Evolutionary conservation across 2,113 vertebrate species (phyloP), one percentile per base, ranked within the genome.

Genomic region (Coptodon bakossiorum): DNA sequence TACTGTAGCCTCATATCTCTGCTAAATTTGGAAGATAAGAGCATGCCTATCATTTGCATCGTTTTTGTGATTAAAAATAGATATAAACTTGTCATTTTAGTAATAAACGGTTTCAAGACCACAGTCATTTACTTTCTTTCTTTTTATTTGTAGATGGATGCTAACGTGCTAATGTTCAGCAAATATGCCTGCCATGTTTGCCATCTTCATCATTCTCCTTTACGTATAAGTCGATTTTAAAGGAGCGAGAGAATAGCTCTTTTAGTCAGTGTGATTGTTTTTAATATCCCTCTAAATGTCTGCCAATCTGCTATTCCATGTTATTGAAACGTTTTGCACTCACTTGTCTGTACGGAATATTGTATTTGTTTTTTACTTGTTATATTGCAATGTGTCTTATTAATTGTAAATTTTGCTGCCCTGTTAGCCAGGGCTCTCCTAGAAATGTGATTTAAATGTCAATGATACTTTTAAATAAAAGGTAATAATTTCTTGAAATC

Each of bases 271-370:
- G 34, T 36, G 34, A 36, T 7, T 36, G 34, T 36, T 36, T 36
- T 36, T 36, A 36, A 36, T 36, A 36, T 36, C 34, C 34, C 34
- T 36, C 34, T 36, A 36, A 36, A 36, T 36, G 4, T 66, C 61
- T 36, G 17, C 61, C 17, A 66, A 66, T 66, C 10, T 66, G 61
- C 17, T n/a, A n/a, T 38, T 38, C 10, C 61, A 66, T 38, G 17
- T 38, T 66, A 66, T n/a, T 38, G 10, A 66, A 36, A 38, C 3
- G 1, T 66, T 66, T 66, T n/a, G 61, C n/a, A 12, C 19, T 66
- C 17, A n/a, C 61, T 0, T 36, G 17, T 66, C 61, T 36, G 0
- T 12, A 12, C 4, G 3, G 61, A 66, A 36, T n/a, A 66, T 12
- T 66, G 31, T 36, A 36, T 66, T 66, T 38, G 31, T 38, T 38